These are phyloP conservation scores for Junco hyemalis DNA, from an alignment of 2,113 vertebrate species.

Conservation along the genomic window DNA sequence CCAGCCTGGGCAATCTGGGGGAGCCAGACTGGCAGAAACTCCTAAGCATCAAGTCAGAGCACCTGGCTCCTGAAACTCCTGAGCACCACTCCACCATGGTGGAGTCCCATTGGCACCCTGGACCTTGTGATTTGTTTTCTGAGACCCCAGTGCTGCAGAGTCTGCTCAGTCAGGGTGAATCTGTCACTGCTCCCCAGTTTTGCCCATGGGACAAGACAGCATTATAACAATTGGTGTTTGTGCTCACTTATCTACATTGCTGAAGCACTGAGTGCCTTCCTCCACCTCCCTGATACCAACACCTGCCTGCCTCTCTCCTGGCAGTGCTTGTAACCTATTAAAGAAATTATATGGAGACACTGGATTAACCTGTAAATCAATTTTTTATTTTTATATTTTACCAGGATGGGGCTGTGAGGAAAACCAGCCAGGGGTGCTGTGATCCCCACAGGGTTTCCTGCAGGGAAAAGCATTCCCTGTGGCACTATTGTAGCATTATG, in stretches of 20 bases:
- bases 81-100: no score
- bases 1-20: background rate
- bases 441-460: rapidly evolving
- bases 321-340: background rate
- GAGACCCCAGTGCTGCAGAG: background rate
- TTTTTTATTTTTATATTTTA: no score
- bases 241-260: rapidly evolving
- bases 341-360: background rate
- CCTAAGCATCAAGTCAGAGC: background rate
- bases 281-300: background rate
- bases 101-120: rapidly evolving
- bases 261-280: rapidly evolving
- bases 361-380: background rate
- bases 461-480: background rate
- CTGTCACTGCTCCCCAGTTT: background rate
- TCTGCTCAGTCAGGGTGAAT: background rate
- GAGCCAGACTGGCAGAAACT: background rate
- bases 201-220: background rate
- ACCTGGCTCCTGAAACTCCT: no score
- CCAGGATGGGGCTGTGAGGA: background rate
- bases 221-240: background rate
- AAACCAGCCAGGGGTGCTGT: background rate
- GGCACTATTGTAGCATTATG: background rate
- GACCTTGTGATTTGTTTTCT: rapidly evolving
- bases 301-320: background rate